These are phyloP conservation scores for Dinoponera quadriceps DNA, from an alignment of 1,140 invertebrate genomes.

Conservation along the genomic window DNA sequence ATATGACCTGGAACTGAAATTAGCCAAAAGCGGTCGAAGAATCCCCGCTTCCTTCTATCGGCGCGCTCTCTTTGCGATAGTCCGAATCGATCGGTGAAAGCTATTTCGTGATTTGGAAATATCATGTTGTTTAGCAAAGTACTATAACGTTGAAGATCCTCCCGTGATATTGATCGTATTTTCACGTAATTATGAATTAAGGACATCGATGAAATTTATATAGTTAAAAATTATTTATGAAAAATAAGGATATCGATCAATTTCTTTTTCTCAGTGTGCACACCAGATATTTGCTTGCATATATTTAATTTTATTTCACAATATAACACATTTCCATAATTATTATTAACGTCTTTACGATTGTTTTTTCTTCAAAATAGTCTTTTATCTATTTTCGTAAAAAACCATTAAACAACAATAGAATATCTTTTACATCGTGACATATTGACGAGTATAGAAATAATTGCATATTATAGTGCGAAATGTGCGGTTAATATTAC, in stretches of 20 bases:
- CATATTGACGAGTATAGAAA: neutral
- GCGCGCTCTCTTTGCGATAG: neutral
- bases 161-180: neutral
- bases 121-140: neutral
- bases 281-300: neutral
- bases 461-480: neutral
- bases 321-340: neutral
- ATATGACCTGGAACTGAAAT: neutral
- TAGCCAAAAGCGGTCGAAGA: neutral
- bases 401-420: neutral
- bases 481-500: too few relatives aligned
- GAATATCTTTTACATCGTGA: neutral
- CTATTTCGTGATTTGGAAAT: neutral
- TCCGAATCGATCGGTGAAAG: neutral
- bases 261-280: neutral
- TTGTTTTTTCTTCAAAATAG: neutral
- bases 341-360: neutral
- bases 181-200: neutral
- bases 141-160: neutral
- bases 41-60: neutral
- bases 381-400: neutral
- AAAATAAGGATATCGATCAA: neutral
- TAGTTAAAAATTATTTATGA: too few relatives aligned
- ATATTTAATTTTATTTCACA: conserved; percentile 13
- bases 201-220: neutral